phyloP scores from a whole-genome alignment of 2,113 vertebrate genomes.

The Castor canadensis region DNA sequence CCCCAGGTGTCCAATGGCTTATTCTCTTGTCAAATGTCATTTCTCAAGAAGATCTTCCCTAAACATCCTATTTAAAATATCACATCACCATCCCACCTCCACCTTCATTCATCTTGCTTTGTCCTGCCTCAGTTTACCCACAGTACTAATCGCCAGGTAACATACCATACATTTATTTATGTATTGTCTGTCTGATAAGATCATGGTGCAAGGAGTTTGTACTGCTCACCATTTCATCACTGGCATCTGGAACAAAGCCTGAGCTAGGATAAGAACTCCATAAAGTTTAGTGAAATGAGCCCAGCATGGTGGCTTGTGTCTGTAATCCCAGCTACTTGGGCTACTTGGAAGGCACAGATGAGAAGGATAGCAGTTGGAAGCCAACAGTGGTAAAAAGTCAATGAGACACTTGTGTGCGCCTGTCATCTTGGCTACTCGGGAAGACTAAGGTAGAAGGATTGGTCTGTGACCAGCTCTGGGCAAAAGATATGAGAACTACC shows the following conservation, averaged over 20 bases:
- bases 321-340: too few species aligned
- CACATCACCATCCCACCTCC: neutral
- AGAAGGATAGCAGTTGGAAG: too few species aligned
- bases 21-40: neutral
- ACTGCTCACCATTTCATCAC: neutral
- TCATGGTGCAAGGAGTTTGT: neutral
- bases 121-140: neutral
- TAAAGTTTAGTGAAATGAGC: neutral
- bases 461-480: too few species aligned
- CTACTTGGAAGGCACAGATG: too few species aligned
- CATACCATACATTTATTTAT: neutral
- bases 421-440: too few species aligned
- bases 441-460: too few species aligned
- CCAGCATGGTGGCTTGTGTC: too few species aligned
- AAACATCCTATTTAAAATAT: neutral
- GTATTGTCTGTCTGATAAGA: neutral
- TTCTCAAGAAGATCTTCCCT: neutral
- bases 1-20: neutral
- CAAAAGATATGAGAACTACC: too few species aligned
- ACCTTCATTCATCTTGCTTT: neutral
- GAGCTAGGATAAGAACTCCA: neutral
- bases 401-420: too few species aligned
- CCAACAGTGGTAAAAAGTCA: too few species aligned
- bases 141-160: neutral
- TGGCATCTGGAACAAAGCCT: neutral